Evolutionary conservation across 2,113 vertebrate genomes (phyloP).

Genomic region (Spea multiplicata): DNA sequence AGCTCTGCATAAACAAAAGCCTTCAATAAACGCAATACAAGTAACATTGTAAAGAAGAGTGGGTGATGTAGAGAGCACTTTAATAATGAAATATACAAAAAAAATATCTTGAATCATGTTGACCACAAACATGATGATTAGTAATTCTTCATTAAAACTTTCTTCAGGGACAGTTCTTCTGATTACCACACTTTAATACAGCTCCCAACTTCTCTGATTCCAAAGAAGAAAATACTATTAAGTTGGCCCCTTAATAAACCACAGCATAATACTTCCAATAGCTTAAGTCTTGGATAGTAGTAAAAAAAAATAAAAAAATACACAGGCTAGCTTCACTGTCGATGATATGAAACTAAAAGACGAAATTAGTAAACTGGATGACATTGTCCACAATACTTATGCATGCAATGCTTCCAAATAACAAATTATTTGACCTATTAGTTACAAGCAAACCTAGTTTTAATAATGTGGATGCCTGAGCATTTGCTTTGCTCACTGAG

Average conservation of each 20-base stretch:
- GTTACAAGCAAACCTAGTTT: conserved; percentile 29
- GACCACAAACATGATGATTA: no score
- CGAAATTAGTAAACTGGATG: conserved; percentile 10
- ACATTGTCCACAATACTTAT: conserved; percentile 25
- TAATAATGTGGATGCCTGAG: conserved; percentile 49
- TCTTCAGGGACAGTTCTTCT: neutral
- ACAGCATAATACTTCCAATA: neutral
- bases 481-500: conserved; percentile 54
- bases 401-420: neutral
- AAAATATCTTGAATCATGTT: no score
- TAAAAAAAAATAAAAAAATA: neutral
- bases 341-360: conserved; percentile 25
- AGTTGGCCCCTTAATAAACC: neutral
- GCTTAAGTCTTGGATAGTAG: neutral
- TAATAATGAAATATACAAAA: no score
- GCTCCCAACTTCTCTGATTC: no score
- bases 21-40: no score
- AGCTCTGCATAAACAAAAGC: no score
- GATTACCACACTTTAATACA: neutral
- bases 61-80: no score
- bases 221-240: neutral
- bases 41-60: no score
- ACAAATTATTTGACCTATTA: conserved; percentile 31
- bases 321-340: neutral
- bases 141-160: no score